Percentiles rank a stretch among this genome's conserved stretches.
These are phyloP conservation scores for Clamator glandarius DNA, from an alignment of 2,797 vertebrate species.

Conservation along the genomic window DNA sequence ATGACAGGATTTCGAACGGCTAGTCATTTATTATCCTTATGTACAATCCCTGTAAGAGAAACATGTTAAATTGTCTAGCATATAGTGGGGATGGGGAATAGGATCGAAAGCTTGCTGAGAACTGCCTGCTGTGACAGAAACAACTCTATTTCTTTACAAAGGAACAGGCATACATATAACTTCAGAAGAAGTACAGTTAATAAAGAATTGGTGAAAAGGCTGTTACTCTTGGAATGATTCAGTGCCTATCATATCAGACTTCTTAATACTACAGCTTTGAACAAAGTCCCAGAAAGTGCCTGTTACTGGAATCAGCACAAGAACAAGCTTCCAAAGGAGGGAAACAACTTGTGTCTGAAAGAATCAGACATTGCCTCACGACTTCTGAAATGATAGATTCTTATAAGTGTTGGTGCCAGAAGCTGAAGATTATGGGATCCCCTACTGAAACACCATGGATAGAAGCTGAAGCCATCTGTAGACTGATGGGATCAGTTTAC, in stretches of 20 bases:
- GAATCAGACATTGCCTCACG: not conserved
- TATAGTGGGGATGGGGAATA: slow-evolving; percentile 36
- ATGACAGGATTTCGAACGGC: slow-evolving; percentile 52
- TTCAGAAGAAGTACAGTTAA: slow-evolving; percentile 25
- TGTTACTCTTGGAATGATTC: not conserved
- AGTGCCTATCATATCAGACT: not conserved
- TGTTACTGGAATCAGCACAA: slow-evolving; percentile 2
- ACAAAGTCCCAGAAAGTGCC: not conserved
- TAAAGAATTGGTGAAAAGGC: not conserved
- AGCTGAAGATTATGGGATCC: not conserved
- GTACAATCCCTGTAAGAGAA: slow-evolving; percentile 21
- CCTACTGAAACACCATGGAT: not conserved
- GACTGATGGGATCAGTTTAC: not conserved
- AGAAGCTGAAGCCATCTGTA: not conserved
- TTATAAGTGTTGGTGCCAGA: not conserved
- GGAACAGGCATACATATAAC: not conserved
- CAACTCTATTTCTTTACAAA: slow-evolving; percentile 43
- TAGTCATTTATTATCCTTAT: slow-evolving; percentile 49
- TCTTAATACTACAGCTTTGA: not conserved
- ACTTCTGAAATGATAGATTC: not conserved
- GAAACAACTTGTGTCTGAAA: not conserved
- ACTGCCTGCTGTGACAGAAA: slow-evolving; percentile 57
- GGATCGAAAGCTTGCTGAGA: slow-evolving; percentile 43
- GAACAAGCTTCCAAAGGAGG: not conserved
- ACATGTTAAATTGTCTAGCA: slow-evolving; percentile 32